Conservation (phyloP, 2,888 invertebrate species). For the Amphipyra berbera region DNA sequence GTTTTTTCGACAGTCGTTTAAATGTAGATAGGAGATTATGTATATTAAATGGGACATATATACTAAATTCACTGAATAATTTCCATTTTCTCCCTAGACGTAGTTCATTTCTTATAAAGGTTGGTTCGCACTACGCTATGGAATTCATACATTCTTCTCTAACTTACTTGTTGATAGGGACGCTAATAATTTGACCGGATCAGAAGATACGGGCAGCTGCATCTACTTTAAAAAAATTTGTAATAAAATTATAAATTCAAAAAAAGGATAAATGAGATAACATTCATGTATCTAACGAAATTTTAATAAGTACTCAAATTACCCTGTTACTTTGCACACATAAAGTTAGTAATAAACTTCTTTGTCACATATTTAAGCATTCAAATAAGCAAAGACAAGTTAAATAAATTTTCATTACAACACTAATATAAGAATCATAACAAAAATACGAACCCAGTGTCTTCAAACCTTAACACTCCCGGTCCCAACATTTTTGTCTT, state of each 20-base stretch:
- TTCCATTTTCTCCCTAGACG: conserved; percentile 68
- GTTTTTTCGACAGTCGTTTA: conserved; percentile 48
- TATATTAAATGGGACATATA: conserved; percentile 59
- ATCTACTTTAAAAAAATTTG: too few relatives aligned
- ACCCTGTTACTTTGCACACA: not conserved
- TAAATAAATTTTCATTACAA: too few relatives aligned
- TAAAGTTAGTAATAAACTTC: not conserved
- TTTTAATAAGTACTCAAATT: not conserved
- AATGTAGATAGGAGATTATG: conserved; percentile 47
- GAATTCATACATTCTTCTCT: too few relatives aligned
- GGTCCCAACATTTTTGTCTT: conserved; percentile 81
- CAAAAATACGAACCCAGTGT: conserved; percentile 31
- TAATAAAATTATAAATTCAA: too few relatives aligned
- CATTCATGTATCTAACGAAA: not conserved
- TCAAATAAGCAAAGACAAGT: too few relatives aligned
- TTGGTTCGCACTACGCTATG: conserved; percentile 33
- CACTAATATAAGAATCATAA: not conserved
- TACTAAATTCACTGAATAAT: conserved; percentile 69
- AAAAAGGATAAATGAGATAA: too few relatives aligned
- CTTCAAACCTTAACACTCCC: conserved; percentile 58
- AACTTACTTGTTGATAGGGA: too few relatives aligned
- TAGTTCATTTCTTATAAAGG: conserved; percentile 70
- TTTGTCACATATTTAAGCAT: too few relatives aligned
- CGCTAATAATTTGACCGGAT: too few relatives aligned
- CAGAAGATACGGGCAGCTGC: too few relatives aligned